Base-by-base conservation (phyloP, 2,797 vertebrate genomes). In the Borostomias antarcticus region DNA sequence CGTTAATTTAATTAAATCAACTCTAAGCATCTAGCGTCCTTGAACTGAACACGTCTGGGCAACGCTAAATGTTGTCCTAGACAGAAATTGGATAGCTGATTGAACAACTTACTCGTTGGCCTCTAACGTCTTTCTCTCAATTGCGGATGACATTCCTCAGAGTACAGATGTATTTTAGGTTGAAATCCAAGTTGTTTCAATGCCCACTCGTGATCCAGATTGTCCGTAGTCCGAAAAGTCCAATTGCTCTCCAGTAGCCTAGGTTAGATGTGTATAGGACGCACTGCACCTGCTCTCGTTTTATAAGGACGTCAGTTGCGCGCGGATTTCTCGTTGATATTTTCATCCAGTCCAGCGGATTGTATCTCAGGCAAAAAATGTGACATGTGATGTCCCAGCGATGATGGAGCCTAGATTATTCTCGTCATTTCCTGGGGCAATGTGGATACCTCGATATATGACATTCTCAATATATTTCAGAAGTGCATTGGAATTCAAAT, bases 71-170 rank as follows among this genome's bases (percentile, higher is more conserved):
- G 2, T 15, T 3, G n/a, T 4, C 35, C 35, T 13, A 8, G 1
- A 5, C 1, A n/a, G n/a, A 45, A 45, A 2, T 1, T 15, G 15
- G 40, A 45, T n/a, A 45, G 9, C 40, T 13, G 15, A 28, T 32
- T 9, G 11, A 48, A 11, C 62, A 54, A 96, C 96, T 96, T 85
- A 99, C 96, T 98, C 96, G 37, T 93, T 95, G 54, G 95, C 88
- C 75, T 99, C 97, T 91, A 98, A 80, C 63, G 93, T 96, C 89
- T 98, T 98, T 83, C 96, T 95, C 85, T 98, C 97, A 88, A 98
- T 96, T 70, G 95, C 89, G 69, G 96, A 95, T 86, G 96, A 88
- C 97, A 98, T 98, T 86, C 90, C 76, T 72, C n/a, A 1, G 30
- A 30, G n/a, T n/a, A n/a, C 2, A 25, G 33, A 64, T 32, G 69